phyloP scores from a whole-genome alignment of 2,888 invertebrate genomes.

The Leptopilina myrica region DNA sequence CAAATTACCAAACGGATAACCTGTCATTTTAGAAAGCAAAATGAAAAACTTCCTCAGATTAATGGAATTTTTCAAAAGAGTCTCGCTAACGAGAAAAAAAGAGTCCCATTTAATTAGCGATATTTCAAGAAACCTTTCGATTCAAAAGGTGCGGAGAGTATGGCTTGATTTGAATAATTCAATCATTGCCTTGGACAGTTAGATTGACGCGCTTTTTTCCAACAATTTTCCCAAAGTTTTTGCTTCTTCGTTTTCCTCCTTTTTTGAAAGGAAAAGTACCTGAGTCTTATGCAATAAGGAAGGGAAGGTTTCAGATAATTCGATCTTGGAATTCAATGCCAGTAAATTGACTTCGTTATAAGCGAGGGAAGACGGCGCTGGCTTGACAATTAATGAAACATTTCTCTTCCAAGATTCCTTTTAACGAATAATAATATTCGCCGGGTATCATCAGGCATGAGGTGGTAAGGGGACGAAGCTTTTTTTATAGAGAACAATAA shows the following conservation, averaged over 20 bases:
- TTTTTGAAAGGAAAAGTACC: conserved; percentile 20
- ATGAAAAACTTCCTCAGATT: too few relatives aligned
- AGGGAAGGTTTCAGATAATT: conserved; percentile 55
- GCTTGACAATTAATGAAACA: conserved; percentile 64
- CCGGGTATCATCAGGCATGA: neutral
- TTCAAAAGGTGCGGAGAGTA: neutral
- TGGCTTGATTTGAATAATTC: conserved; percentile 1
- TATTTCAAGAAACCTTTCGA: conserved; percentile 14
- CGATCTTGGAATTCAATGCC: conserved; percentile 54
- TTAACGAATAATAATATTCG: conserved; percentile 52
- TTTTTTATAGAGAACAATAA: conserved; percentile 12
- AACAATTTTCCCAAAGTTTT: conserved; percentile 17
- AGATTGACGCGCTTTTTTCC: conserved; percentile 8
- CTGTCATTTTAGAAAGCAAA: too few relatives aligned
- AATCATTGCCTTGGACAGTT: conserved; percentile 5
- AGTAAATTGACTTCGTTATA: conserved; percentile 64
- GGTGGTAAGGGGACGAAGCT: neutral
- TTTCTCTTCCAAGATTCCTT: conserved; percentile 48
- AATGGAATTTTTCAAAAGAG: too few relatives aligned
- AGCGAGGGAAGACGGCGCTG: conserved; percentile 34
- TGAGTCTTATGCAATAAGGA: neutral
- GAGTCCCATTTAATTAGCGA: neutral
- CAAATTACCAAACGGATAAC: too few relatives aligned
- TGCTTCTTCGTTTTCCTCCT: too few relatives aligned
- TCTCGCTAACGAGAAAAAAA: too few relatives aligned